Conservation (phyloP, 2,797 vertebrate species). For the Nyctalus aviator region DNA sequence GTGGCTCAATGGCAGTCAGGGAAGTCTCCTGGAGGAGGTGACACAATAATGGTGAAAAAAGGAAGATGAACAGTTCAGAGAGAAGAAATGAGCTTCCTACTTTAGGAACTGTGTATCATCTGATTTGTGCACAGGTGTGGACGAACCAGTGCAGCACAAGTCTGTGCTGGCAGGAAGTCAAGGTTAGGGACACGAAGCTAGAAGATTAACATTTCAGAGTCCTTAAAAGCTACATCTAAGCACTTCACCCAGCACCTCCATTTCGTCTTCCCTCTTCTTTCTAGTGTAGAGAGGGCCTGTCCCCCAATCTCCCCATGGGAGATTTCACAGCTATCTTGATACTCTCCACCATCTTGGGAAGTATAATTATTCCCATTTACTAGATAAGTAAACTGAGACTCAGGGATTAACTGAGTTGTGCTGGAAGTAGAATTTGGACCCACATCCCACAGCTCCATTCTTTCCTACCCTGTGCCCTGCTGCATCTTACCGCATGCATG, state of each 20-base stretch:
- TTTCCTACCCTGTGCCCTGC: background rate
- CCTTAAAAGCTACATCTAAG: background rate
- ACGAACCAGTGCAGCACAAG: background rate
- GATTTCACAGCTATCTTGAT: background rate
- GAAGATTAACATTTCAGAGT: background rate
- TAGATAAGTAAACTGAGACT: background rate
- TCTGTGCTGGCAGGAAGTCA: background rate
- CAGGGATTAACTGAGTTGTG: background rate
- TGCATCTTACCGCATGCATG: rapidly evolving
- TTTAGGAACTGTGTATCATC: background rate
- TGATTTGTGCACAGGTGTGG: rapidly evolving
- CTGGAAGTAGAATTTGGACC: background rate
- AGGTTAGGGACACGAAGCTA: too few species aligned
- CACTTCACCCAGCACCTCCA: background rate
- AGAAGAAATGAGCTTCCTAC: background rate
- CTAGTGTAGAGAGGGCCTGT: background rate
- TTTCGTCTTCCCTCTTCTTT: background rate
- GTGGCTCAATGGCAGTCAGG: background rate
- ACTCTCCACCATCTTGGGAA: background rate
- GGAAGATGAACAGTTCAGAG: background rate
- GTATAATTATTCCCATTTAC: background rate
- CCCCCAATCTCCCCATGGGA: background rate
- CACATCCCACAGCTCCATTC: too few species aligned
- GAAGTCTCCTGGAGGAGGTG: background rate
- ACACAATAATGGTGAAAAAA: background rate